Evolutionary conservation across 2,113 vertebrate genomes (phyloP).

Genomic region (Nesogale talazaci): DNA sequence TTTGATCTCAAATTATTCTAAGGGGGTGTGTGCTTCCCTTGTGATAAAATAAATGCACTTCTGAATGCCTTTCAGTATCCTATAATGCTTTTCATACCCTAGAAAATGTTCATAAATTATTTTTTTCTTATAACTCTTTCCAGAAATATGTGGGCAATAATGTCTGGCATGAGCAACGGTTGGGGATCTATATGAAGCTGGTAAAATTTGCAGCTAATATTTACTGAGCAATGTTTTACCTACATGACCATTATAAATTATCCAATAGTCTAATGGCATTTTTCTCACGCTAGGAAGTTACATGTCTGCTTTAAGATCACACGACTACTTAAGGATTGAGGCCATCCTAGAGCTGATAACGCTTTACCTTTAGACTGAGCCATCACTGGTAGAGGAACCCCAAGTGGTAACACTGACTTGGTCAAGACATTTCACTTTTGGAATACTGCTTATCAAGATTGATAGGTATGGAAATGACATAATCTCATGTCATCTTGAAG

Average conservation of each 20-base stretch:
- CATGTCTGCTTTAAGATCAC: not conserved
- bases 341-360: not conserved
- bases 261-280: not conserved
- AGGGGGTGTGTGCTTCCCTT: too few species aligned
- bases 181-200: too few species aligned
- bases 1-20: too few species aligned
- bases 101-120: too few species aligned
- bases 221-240: not conserved
- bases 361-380: not conserved
- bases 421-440: too few species aligned
- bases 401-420: not conserved
- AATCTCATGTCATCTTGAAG: too few species aligned
- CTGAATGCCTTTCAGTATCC: conserved; percentile 32
- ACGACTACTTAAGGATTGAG: not conserved
- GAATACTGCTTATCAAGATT: too few species aligned
- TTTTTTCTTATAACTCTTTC: too few species aligned
- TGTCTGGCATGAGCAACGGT: conserved; percentile 2
- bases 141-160: not conserved
- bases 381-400: not conserved
- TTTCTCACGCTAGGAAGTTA: not conserved
- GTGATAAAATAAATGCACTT: conserved; percentile 20
- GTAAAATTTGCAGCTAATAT: not conserved
- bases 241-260: too few species aligned
- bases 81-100: not conserved
- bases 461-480: too few species aligned